Percentiles rank a stretch among this genome's conserved stretches.
Conservation (phyloP, 2,113 vertebrate species). For the Gallinago undulata region DNA sequence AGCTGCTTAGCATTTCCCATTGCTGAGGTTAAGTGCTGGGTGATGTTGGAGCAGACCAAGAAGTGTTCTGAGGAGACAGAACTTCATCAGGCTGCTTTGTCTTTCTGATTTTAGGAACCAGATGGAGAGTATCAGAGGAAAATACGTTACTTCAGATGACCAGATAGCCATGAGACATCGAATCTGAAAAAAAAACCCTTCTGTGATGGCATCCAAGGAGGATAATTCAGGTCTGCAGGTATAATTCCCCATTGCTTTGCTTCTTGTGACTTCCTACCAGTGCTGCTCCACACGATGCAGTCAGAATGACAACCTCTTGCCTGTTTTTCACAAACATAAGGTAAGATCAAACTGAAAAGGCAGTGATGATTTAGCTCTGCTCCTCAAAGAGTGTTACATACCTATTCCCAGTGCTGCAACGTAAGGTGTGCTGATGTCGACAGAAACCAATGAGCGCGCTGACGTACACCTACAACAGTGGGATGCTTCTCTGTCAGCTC, state of each 20-base stretch:
- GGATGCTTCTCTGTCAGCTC: background rate
- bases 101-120: background rate
- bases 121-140: background rate
- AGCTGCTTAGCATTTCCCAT: background rate
- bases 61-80: background rate
- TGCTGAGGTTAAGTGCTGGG: background rate
- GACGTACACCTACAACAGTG: accelerated
- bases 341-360: background rate
- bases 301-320: background rate
- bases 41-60: background rate
- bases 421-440: accelerated
- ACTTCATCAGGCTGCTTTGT: background rate
- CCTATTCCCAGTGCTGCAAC: background rate
- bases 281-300: background rate
- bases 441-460: background rate
- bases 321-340: background rate
- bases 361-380: background rate
- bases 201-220: background rate
- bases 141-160: background rate
- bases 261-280: background rate
- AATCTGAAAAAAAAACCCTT: background rate
- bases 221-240: background rate
- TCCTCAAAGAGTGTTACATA: background rate
- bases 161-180: background rate
- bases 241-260: background rate